These are phyloP conservation scores for Pogonognathellus flavescens DNA, from an alignment of 1,140 invertebrate genomes.

Conservation along the genomic window DNA sequence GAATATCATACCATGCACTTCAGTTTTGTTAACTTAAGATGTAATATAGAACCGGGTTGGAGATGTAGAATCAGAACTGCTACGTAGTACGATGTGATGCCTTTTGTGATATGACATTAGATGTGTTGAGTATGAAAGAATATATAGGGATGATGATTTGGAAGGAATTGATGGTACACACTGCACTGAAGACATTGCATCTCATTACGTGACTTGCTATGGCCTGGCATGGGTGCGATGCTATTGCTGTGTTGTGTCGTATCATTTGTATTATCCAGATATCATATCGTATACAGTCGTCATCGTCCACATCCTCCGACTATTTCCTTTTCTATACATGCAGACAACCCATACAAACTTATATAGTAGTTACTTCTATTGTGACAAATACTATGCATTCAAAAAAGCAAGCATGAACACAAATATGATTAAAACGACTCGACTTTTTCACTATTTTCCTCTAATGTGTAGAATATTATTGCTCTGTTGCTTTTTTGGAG, in stretches of 20 bases:
- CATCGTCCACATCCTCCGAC: not conserved
- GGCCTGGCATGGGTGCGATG: slow-evolving; percentile 6
- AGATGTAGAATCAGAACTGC: not conserved
- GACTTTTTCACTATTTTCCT: too few relatives aligned
- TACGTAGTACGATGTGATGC: not conserved
- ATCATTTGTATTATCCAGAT: not conserved
- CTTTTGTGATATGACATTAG: slow-evolving; percentile 10
- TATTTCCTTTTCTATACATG: too few relatives aligned
- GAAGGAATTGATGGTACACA: slow-evolving; percentile 46
- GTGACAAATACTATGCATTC: too few relatives aligned
- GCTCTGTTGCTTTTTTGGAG: too few relatives aligned
- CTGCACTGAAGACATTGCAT: slow-evolving; percentile 49
- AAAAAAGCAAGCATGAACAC: too few relatives aligned
- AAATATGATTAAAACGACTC: too few relatives aligned
- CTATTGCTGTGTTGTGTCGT: not conserved
- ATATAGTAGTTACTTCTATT: too few relatives aligned
- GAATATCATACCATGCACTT: too few relatives aligned
- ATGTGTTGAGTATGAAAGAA: slow-evolving; percentile 24
- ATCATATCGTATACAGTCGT: not conserved
- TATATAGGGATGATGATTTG: slow-evolving; percentile 45
- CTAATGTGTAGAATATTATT: too few relatives aligned
- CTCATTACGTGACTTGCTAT: slow-evolving; percentile 39
- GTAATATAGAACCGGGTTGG: not conserved
- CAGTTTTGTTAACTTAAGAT: too few relatives aligned
- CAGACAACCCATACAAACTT: too few relatives aligned